Base-by-base conservation (phyloP, 2,888 invertebrate species). In the Eupelmus urozonus region DNA sequence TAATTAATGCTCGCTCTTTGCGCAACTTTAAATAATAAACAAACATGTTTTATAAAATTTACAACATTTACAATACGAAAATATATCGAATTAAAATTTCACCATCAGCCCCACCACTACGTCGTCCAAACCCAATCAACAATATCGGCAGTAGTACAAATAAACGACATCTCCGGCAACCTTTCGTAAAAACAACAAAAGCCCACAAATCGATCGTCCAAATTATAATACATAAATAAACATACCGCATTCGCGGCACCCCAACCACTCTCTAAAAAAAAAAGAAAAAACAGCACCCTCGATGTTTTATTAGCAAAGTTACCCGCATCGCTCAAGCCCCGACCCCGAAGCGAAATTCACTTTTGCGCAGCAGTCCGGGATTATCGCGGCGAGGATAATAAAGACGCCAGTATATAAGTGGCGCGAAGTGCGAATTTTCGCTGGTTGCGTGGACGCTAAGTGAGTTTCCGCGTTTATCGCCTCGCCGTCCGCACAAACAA, bases 401-500 rank as follows among this genome's bases (percentile, higher is more conserved):
- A 70, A 76, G 76, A 29, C 55, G 69, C n/a, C n/a, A 40, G 60
- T 16, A 45, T 53, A 42, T 69, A 75, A 75, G 75, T 75, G 75
- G 75, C 49, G 16, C 11, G 49, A 13, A 49, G 49, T 2, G 49
- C n/a, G 20, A 40, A 18, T 60, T 60, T 40, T 60, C 55, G n/a
- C 40, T 9, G 34, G 59, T 1, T 16, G 53, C 40, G 45, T 59
- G 55, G 76, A 51, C 53, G 77, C 53, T 67, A 79, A 79, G 76
- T 76, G 76, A 75, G 65, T 76, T 79, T 79, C 76, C 79, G 63
- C 76, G 76, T 79, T 79, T 72, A 76, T 42, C 76, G 53, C 45
- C 63, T 40, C 71, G 45, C 53, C 18, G 59, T 1, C 27, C 65
- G 62, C 62, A 72, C 62, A 76, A 75, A 79, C 72, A 79, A 79